phyloP scores from a whole-genome alignment of 1,140 invertebrate genomes.

The Drosophila parvula region DNA sequence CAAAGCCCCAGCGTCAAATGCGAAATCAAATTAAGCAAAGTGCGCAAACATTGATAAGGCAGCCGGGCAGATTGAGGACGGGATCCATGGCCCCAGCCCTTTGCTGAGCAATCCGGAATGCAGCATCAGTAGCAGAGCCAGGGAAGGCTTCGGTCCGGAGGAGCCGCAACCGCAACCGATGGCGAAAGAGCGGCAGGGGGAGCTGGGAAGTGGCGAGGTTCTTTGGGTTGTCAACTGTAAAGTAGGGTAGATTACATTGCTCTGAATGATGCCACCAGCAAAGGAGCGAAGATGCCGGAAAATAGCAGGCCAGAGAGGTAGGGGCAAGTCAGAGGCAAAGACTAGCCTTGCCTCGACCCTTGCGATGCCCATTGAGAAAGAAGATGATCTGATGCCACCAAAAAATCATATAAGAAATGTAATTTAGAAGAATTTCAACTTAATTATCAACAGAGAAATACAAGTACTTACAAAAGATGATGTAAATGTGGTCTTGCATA shows the following conservation, averaged over 20 bases:
- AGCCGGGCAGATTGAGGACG: slow-evolving; percentile 28
- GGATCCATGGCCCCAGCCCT: slow-evolving; percentile 10
- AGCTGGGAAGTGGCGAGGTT: slow-evolving; percentile 27
- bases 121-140: neutral
- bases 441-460: neutral
- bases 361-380: slow-evolving; percentile 5
- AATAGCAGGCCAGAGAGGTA: slow-evolving; percentile 21
- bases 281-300: slow-evolving; percentile 52
- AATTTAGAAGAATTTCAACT: neutral
- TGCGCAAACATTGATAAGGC: slow-evolving; percentile 67
- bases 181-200: neutral
- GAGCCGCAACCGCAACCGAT: slow-evolving; percentile 65
- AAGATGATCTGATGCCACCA: too few species aligned
- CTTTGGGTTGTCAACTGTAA: slow-evolving; percentile 74
- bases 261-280: slow-evolving; percentile 58
- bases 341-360: neutral
- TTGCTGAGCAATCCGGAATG: slow-evolving; percentile 5
- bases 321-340: neutral
- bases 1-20: slow-evolving; percentile 42
- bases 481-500: neutral
- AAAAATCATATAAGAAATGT: too few species aligned
- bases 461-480: neutral
- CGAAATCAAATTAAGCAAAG: slow-evolving; percentile 79
- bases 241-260: slow-evolving; percentile 78
- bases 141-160: slow-evolving; percentile 1